Evolutionary conservation across 1,140 invertebrate genomes (phyloP), one percentile per base, ranked within the genome.

Genomic region (Pachyrhynchus sulphureomaculatus): DNA sequence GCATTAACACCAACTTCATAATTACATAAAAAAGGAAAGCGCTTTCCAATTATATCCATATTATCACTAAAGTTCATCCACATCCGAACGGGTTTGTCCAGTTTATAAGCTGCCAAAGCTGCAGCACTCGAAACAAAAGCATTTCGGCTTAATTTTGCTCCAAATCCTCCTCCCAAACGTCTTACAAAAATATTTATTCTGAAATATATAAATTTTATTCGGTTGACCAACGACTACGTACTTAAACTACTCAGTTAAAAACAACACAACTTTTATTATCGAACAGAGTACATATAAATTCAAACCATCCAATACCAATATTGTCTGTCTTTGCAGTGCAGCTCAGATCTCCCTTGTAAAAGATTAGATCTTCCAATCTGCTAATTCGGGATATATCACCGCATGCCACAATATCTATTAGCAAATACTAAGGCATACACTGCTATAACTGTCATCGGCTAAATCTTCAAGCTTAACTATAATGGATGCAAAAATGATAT

Each of bases 131-230:
- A 74, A 2, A 83, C 58, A 4, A 79, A 73, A 1, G 68, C 65
- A 0, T 77, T 68, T 33, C 86, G 73, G 0, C 79, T 77, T 26
- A 87, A 81, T 71, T 88, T 88, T 0, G 71, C 68, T 45, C 86
- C 90, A 61, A 89, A 92, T 2, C 77, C 86, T 21, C 90, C 90
- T 0, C 90, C 90, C 0, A 90, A 45, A 42, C 89, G 75, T 36
- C 81, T 77, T 0, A 86, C 79, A 26, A 73, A 66, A 2, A 88
- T 41, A 49, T 86, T 83, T 21, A 88, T 68, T 60, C 65, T 67
- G 15, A 24, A 54, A 62, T 17, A 20, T 15, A 37, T 13, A 37
- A 13, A 17, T 13, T 4, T 17, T 37, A 13, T 13, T 4, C n/a
- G n/a, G n/a, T n/a, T n/a, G n/a, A n/a, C n/a, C n/a, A n/a, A n/a